Evolutionary conservation across 2,888 invertebrate genomes (phyloP).

Genomic region (Idaea dimidiata): DNA sequence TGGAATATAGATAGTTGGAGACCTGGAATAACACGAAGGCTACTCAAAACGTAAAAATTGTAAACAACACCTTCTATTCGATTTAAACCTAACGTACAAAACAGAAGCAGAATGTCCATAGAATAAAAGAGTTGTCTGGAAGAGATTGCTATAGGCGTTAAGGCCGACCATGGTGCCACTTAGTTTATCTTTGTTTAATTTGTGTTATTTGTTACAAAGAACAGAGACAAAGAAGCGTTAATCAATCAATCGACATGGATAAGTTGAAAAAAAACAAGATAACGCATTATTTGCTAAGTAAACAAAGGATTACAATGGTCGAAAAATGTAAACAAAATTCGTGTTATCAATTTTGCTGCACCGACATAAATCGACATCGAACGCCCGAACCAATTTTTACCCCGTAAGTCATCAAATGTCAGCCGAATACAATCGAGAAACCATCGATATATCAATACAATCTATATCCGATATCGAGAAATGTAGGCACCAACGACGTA

Average conservation of each 20-base stretch:
- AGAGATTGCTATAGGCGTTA: no score
- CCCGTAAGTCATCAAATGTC: constrained; percentile 19
- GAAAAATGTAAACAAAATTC: constrained; percentile 15
- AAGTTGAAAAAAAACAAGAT: neutral
- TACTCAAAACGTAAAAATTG: no score
- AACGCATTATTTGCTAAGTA: neutral
- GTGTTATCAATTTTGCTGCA: constrained; percentile 22
- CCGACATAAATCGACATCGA: constrained; percentile 27
- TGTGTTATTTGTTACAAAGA: no score
- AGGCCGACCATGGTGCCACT: no score
- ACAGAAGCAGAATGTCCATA: neutral
- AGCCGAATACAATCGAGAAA: constrained; percentile 21
- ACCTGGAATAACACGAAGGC: no score
- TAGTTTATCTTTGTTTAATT: no score
- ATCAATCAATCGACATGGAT: no score
- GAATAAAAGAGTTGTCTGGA: neutral
- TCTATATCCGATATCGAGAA: constrained; percentile 21
- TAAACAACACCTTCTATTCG: no score
- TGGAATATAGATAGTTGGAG: no score
- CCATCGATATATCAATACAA: constrained; percentile 38
- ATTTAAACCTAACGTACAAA: no score
- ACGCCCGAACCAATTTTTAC: constrained; percentile 20
- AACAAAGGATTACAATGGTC: constrained; percentile 2
- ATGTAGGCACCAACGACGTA: constrained; percentile 5
- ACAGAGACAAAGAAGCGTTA: no score